Conservation (phyloP, 2,797 vertebrate genomes). For the Caiman crocodilus region DNA sequence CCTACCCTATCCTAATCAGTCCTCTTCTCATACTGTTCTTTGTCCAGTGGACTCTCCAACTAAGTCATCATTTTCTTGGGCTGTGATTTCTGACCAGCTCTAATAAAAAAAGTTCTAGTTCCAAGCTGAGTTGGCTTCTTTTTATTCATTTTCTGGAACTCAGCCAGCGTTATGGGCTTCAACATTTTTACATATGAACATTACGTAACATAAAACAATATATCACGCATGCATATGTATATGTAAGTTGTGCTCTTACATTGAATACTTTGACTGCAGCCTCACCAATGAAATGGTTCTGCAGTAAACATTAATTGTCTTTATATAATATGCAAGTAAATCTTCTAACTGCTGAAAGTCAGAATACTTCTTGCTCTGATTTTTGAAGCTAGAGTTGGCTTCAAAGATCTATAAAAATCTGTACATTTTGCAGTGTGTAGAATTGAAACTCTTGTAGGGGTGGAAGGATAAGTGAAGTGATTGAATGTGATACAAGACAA, state of each 20-base stretch:
- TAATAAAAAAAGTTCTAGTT: not conserved
- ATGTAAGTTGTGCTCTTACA: not conserved
- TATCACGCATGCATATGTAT: not conserved
- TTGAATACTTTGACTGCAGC: not conserved
- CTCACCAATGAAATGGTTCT: not conserved
- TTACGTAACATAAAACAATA: not conserved
- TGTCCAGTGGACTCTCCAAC: not conserved
- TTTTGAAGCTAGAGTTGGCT: not conserved
- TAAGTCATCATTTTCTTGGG: not conserved
- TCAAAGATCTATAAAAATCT: not conserved
- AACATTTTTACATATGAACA: not conserved
- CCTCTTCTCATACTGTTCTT: not conserved
- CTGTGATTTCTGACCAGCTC: not conserved
- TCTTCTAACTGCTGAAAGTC: not conserved
- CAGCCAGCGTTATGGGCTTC: not conserved
- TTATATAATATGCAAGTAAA: not conserved
- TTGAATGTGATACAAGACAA: not conserved
- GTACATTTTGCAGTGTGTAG: not conserved
- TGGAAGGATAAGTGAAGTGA: not conserved
- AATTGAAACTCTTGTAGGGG: not conserved
- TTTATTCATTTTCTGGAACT: not conserved
- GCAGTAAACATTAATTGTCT: not conserved
- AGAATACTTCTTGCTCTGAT: not conserved
- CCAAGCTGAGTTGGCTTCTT: not conserved
- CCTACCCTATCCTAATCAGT: not conserved